Conservation (phyloP, 1,140 invertebrate genomes). For the Drosophila murphyi region DNA sequence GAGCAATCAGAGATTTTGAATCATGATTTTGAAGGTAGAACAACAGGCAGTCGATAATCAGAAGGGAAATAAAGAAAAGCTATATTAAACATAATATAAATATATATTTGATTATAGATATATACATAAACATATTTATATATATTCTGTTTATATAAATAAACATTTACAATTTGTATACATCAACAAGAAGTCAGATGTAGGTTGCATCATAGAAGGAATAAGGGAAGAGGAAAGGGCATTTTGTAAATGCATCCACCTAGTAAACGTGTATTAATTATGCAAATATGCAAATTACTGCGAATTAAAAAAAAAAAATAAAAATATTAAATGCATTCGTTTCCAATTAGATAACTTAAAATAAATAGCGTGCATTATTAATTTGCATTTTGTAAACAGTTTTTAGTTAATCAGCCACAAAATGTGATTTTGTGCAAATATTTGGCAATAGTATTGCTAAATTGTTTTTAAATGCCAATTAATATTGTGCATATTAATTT, state of each 20-base stretch:
- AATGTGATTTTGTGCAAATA: slow-evolving; percentile 17
- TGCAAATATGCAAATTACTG: slow-evolving; percentile 41
- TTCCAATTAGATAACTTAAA: slow-evolving; percentile 67
- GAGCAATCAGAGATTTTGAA: too few relatives aligned
- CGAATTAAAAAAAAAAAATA: slow-evolving; percentile 13
- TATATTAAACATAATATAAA: too few relatives aligned
- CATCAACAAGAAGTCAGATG: too few relatives aligned
- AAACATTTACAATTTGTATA: too few relatives aligned
- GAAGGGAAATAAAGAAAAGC: too few relatives aligned
- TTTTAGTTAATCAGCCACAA: slow-evolving; percentile 16
- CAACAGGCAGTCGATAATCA: too few relatives aligned
- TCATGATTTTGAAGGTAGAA: too few relatives aligned
- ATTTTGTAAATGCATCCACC: too few relatives aligned
- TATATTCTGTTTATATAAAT: too few relatives aligned
- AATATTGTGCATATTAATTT: slow-evolving; percentile 26
- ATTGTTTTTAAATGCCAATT: not conserved
- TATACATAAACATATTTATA: not conserved
- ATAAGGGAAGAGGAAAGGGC: too few relatives aligned
- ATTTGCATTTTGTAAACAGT: slow-evolving; percentile 58
- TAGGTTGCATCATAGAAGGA: too few relatives aligned
- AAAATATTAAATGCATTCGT: slow-evolving; percentile 43
- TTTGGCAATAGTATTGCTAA: slow-evolving; percentile 26
- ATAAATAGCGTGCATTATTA: slow-evolving; percentile 71
- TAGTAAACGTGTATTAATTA: not conserved
- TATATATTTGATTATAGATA: too few relatives aligned